Percentiles rank a stretch among this genome's conserved stretches.
Evolutionary conservation across 2,113 vertebrate genomes (phyloP).

Genomic region (Turdus rufiventris): DNA sequence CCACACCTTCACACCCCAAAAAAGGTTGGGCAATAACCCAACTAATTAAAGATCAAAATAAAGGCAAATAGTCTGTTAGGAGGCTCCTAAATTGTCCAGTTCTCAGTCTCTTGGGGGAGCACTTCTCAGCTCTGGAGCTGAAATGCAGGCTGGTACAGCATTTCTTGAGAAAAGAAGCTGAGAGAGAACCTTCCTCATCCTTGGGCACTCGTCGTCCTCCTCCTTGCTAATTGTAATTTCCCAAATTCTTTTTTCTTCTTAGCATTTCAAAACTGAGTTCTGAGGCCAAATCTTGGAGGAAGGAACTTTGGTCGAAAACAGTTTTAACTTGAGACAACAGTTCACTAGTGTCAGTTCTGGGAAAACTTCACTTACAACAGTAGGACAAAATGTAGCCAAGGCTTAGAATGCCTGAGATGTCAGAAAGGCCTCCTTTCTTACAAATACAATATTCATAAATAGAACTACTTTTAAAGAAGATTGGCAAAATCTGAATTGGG

Average conservation of each 20-base stretch:
- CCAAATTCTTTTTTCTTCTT: background rate
- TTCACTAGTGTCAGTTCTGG: constrained; percentile 15
- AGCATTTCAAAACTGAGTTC: constrained; percentile 17
- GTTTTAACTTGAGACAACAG: background rate
- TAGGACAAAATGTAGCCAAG: background rate
- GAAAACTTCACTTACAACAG: constrained; percentile 21
- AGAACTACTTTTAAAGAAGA: constrained; percentile 24
- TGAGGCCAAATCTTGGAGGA: constrained; percentile 8
- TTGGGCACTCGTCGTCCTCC: background rate
- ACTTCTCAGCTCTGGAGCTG: background rate
- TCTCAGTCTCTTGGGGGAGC: background rate
- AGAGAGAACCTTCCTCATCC: background rate
- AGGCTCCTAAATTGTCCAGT: background rate
- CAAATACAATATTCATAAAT: background rate
- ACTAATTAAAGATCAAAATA: constrained; percentile 1
- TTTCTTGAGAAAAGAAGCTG: background rate
- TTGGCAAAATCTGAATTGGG: constrained; percentile 17
- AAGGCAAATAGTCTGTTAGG: background rate
- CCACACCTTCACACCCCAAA: background rate
- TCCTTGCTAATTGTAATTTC: background rate
- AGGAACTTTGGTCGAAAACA: constrained; percentile 36
- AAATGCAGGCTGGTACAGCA: background rate
- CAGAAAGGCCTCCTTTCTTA: constrained; percentile 13
- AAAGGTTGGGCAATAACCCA: background rate
- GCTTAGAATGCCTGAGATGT: background rate